Evolutionary conservation across 2,797 vertebrate species (phyloP).

Genomic region (Apogon talboti): DNA sequence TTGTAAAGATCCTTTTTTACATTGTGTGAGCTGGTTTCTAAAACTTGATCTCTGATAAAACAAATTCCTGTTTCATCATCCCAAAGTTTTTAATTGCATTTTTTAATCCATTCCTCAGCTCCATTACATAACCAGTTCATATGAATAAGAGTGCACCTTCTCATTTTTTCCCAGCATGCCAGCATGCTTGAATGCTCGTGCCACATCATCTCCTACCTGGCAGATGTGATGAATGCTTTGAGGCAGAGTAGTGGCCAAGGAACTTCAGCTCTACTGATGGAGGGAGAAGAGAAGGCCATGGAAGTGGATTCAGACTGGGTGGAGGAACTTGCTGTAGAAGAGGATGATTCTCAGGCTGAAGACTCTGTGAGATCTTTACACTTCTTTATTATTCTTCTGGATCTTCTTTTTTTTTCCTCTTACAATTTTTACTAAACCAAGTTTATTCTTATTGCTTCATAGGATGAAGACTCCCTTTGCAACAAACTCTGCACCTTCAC

Average conservation of each 20-base stretch:
- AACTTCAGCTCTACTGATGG: slow-evolving; percentile 89
- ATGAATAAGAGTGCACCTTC: background rate
- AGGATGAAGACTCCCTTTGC: slow-evolving; percentile 99
- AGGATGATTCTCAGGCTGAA: slow-evolving; percentile 98
- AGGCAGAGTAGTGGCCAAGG: slow-evolving; percentile 93
- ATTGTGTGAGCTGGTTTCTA: too few relatives aligned
- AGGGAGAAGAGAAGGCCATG: slow-evolving; percentile 96
- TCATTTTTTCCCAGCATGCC: slow-evolving; percentile 85
- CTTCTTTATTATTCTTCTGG: background rate
- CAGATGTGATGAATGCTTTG: slow-evolving; percentile 97
- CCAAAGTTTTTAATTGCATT: background rate
- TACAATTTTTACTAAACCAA: background rate
- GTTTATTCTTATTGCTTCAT: slow-evolving; percentile 46
- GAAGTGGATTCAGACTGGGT: slow-evolving; percentile 99
- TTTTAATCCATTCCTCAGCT: too few relatives aligned
- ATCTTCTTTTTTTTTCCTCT: too few relatives aligned
- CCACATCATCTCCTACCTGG: slow-evolving; percentile 97
- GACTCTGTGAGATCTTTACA: slow-evolving; percentile 88
- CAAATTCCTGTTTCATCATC: background rate
- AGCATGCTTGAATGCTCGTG: slow-evolving; percentile 95
- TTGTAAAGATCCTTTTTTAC: too few relatives aligned
- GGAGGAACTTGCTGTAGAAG: slow-evolving; percentile 96
- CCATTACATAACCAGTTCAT: background rate
- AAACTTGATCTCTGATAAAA: too few relatives aligned
- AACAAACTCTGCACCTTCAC: slow-evolving; percentile 99